Base-by-base conservation (phyloP, 2,888 invertebrate genomes). In the Oscheius sp. region DNA sequence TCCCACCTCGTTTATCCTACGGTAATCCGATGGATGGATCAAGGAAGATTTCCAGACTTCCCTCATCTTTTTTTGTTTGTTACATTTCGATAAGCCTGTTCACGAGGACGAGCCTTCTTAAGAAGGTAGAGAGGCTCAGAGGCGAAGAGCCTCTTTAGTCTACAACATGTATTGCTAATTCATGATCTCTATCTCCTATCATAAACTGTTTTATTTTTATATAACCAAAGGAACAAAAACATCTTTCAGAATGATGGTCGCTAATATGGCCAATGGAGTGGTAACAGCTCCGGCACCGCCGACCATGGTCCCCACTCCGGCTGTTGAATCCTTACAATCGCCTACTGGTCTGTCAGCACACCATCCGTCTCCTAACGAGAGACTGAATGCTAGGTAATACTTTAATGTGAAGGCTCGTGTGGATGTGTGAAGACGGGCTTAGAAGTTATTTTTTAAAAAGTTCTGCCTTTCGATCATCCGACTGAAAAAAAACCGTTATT, bases 181-280 rank as follows among this genome's bases (percentile, higher is more conserved):
- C n/a, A n/a, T n/a, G n/a, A n/a, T n/a, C n/a, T n/a, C n/a, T n/a
- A n/a, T n/a, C n/a, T n/a, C n/a, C n/a, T n/a, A n/a, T n/a, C n/a
- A n/a, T n/a, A n/a, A n/a, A n/a, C n/a, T n/a, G n/a, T n/a, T n/a
- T n/a, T n/a, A n/a, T n/a, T n/a, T n/a, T n/a, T n/a, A n/a, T n/a
- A n/a, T n/a, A n/a, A n/a, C n/a, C 14, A 41, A 3, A 12, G 12
- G 41, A 20, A 41, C 36, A 36, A 14, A 36, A 36, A 36, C 8
- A 45, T 30, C 17, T 64, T 50, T n/a, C 41, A 64, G 64, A 51
- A 64, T 64, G 64, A 64, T 64, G 64, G 64, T 64, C 64, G 64
- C 64, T 45, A 64, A 54, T 33, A 64, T 64, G 54, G 50, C 64
- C 17, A 64, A 50, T 28, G 44, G 44, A 2, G 59, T 59, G 59